These are phyloP conservation scores for Eospalax fontanierii DNA, from an alignment of 2,797 vertebrate species.

Conservation along the genomic window DNA sequence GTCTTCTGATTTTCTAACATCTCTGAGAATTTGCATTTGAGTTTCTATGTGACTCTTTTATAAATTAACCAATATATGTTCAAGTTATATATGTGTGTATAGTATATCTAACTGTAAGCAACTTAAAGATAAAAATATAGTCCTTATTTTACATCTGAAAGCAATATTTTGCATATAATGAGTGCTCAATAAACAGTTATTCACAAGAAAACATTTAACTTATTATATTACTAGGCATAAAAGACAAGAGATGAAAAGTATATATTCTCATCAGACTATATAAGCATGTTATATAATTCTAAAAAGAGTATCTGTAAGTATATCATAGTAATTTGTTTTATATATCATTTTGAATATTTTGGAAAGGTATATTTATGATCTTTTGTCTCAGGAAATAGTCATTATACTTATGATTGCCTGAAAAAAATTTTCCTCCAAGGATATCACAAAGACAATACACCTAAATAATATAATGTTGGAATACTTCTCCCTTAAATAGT, in stretches of 20 bases:
- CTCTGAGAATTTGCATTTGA: neutral
- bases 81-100: neutral
- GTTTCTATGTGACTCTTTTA: neutral
- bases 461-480: conserved; percentile 18
- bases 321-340: conserved; percentile 20
- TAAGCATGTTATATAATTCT: neutral
- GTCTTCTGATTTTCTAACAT: conserved; percentile 29
- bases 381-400: conserved; percentile 8
- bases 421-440: neutral
- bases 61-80: neutral
- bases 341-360: conserved; percentile 28
- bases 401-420: conserved; percentile 44
- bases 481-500: conserved; percentile 56
- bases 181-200: conserved; percentile 40
- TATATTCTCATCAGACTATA: neutral
- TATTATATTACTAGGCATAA: neutral
- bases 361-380: neutral
- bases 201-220: conserved; percentile 34
- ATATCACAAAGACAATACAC: neutral
- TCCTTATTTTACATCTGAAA: conserved; percentile 55
- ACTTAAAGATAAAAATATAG: conserved; percentile 10
- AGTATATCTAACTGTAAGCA: neutral
- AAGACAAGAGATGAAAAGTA: conserved; percentile 36
- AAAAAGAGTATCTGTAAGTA: neutral
- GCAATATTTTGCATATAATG: conserved; percentile 38